phyloP scores from a whole-genome alignment of 2,888 invertebrate species.

The Biston stratarius region DNA sequence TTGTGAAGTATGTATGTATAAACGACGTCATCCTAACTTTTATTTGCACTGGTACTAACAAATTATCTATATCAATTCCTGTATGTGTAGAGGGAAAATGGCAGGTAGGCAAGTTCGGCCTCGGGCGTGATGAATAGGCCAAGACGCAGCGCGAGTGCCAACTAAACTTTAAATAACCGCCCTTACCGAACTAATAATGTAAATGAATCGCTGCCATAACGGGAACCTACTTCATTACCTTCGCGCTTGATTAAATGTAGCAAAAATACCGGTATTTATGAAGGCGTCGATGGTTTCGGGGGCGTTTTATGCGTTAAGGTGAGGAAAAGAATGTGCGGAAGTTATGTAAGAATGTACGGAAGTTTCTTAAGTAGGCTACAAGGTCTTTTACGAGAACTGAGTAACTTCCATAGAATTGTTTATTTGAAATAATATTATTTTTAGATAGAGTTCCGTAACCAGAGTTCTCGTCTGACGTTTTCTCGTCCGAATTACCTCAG shows the following conservation, averaged over 20 bases:
- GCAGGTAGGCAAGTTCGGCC: constrained; percentile 57
- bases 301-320: constrained; percentile 14
- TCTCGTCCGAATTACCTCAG: no score
- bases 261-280: constrained; percentile 30
- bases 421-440: not conserved
- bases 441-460: not conserved
- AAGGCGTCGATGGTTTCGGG: constrained; percentile 26
- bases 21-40: not conserved
- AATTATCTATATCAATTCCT: constrained; percentile 4
- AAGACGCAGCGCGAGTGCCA: constrained; percentile 53
- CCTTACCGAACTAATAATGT: constrained; percentile 52
- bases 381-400: constrained; percentile 11
- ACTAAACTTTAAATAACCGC: constrained; percentile 54
- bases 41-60: not conserved
- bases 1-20: no score
- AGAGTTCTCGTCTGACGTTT: no score
- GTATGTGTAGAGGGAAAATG: constrained; percentile 29
- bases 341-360: constrained; percentile 18
- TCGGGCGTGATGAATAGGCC: constrained; percentile 67
- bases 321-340: constrained; percentile 18
- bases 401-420: constrained; percentile 10
- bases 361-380: constrained; percentile 18
- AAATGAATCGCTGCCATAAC: constrained; percentile 44
- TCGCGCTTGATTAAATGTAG: constrained; percentile 38
- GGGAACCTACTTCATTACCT: constrained; percentile 38